Evolutionary conservation across 2,113 vertebrate species (phyloP), one percentile per base, ranked within the genome.

Genomic region (Piprites chloris): DNA sequence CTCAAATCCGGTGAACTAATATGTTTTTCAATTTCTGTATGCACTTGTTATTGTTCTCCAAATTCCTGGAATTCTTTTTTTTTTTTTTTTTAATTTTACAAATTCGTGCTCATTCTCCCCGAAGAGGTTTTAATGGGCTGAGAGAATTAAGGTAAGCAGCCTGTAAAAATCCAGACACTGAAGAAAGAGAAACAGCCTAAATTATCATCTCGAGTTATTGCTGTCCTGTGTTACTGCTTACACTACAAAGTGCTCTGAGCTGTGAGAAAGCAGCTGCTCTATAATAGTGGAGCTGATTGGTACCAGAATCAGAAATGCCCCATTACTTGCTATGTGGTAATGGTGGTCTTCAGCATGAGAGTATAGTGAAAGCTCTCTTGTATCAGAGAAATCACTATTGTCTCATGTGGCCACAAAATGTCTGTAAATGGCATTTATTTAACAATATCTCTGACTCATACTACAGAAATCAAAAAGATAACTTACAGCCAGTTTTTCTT

Each of bases 41-140:
- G 72, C 73, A 89, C 76, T 76, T 94, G 85, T 85, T 85, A 77
- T 50, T 33, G 14, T 87, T 76, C 85, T 88, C 33, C 39, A 80
- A 62, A 91, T 86, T 79, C 63, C 33, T 77, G 37, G 26, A 49
- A n/a, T n/a, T 53, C 74, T 24, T 62, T 66, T 18, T 67, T 79
- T 69, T 90, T 74, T 33, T 73, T 90, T 74, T 33, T 42, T 66
- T 16, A 52, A 28, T 52, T 66, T 53, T 62, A 44, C 1, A 2
- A 85, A 91, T 76, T 75, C 42, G 14, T 76, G 16, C 63, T 83
- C 11, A 32, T 77, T 93, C 42, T 94, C 71, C 68, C 59, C 53
- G 28, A 49, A 77, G 87, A 91, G 63, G 24, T 69, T 94, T 95
- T 96, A 96, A 90, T 74, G 72, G 91, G 82, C 46, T 71, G 55